A percentile compares a stretch with the other conserved stretches of the same genome.
These are phyloP conservation scores for Cosmia trapezina DNA, from an alignment of 2,888 invertebrate species.

Conservation along the genomic window DNA sequence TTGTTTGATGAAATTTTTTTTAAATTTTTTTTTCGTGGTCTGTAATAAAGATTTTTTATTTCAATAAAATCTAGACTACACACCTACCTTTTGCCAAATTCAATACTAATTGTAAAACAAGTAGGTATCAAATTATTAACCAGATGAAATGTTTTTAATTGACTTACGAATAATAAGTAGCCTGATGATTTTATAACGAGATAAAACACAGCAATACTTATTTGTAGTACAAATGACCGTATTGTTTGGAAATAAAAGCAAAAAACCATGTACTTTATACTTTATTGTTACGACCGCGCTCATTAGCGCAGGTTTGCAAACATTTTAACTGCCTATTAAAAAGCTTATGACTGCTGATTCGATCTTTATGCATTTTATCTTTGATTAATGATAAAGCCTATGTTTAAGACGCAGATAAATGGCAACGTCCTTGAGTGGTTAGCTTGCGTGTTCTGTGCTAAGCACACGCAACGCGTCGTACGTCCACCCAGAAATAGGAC, in stretches of 20 bases:
- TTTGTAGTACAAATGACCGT: constrained; percentile 56
- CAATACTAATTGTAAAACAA: not conserved
- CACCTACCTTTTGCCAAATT: not conserved
- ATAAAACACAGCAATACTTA: constrained; percentile 49
- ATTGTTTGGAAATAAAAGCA: constrained; percentile 59
- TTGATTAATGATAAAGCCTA: constrained; percentile 56
- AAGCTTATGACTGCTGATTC: constrained; percentile 58
- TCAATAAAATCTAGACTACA: not conserved
- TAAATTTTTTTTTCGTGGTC: too few species aligned
- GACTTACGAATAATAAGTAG: not conserved
- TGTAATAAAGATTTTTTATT: too few species aligned
- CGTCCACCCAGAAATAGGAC: too few species aligned
- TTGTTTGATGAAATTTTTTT: too few species aligned
- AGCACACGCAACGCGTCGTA: too few species aligned
- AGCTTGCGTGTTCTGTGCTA: too few species aligned
- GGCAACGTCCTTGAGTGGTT: too few species aligned
- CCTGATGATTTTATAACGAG: constrained; percentile 19
- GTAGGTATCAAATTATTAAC: not conserved
- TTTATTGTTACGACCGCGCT: constrained; percentile 59
- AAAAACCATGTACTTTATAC: constrained; percentile 47
- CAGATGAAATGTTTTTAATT: constrained; percentile 14
- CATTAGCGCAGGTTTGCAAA: constrained; percentile 63
- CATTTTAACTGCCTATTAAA: constrained; percentile 63
- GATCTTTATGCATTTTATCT: constrained; percentile 58
- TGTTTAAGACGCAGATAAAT: not conserved